Conservation (phyloP, 2,113 vertebrate genomes). For the Bos javanicus region DNA sequence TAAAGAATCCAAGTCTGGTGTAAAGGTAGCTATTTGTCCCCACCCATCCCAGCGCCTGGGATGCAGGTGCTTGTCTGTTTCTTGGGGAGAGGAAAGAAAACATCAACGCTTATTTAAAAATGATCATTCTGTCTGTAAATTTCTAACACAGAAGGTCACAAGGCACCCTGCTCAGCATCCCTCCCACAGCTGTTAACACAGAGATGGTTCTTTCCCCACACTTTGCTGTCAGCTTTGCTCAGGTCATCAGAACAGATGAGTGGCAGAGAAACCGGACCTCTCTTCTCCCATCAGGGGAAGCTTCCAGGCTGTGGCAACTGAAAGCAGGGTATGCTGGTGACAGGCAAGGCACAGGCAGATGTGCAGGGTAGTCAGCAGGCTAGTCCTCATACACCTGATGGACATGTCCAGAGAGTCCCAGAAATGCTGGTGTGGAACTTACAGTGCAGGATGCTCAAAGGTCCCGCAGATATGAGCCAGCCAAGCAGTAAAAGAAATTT, state of each 20-base stretch:
- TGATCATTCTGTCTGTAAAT: not conserved
- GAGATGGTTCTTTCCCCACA: not conserved
- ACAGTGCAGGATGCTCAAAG: not conserved
- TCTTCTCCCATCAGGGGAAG: not conserved
- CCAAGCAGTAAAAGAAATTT: not conserved
- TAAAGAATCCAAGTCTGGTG: not conserved
- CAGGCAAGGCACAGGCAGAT: not conserved
- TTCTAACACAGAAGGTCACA: not conserved
- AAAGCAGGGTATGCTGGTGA: not conserved
- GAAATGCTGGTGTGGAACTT: not conserved
- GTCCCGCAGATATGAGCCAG: not conserved
- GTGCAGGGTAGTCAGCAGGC: not conserved
- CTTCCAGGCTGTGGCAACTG: not conserved
- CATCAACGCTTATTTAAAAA: not conserved
- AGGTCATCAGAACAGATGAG: not conserved
- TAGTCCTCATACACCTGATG: not conserved
- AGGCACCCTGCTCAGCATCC: not conserved
- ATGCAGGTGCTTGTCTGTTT: not conserved
- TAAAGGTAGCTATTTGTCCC: not conserved
- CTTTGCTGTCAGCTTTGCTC: not conserved
- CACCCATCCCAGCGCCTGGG: no score
- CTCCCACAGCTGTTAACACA: not conserved
- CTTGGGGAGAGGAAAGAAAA: not conserved
- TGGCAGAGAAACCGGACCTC: not conserved
- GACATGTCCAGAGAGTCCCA: fast-evolving